These are phyloP conservation scores for Nephotettix cincticeps DNA, from an alignment of 1,140 invertebrate genomes.

Conservation along the genomic window DNA sequence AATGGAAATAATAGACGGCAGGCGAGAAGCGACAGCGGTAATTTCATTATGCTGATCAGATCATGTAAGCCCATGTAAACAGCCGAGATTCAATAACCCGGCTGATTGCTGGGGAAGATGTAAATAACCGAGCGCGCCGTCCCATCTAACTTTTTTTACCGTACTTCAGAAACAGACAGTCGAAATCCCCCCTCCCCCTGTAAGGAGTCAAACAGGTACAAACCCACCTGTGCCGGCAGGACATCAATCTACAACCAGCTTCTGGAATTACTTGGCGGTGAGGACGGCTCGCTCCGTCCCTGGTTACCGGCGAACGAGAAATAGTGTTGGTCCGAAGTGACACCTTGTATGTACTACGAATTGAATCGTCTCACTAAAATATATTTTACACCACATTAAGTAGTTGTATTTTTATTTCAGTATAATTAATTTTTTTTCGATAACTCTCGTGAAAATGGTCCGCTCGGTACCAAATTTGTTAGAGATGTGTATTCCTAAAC, in stretches of 20 bases:
- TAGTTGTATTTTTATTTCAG: no score
- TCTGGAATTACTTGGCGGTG: conserved; percentile 19
- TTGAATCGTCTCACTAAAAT: no score
- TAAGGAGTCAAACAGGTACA: conserved; percentile 14
- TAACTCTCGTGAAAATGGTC: no score
- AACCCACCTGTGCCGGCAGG: conserved; percentile 14
- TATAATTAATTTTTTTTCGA: no score
- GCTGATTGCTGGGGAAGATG: neutral
- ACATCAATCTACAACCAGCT: conserved; percentile 16
- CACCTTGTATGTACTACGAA: no score
- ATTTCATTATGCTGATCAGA: conserved; percentile 20
- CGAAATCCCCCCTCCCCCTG: neutral
- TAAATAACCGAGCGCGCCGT: conserved; percentile 7
- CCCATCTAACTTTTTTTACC: conserved; percentile 15
- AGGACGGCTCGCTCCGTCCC: neutral
- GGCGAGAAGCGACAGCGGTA: neutral
- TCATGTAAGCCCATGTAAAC: conserved; percentile 1
- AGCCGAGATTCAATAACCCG: conserved; percentile 7
- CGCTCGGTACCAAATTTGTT: no score
- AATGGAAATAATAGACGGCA: neutral
- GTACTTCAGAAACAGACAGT: conserved; percentile 22
- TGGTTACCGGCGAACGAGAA: neutral
- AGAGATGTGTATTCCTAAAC: no score
- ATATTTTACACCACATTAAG: no score
- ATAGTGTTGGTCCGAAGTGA: no score